phyloP scores from a whole-genome alignment of 2,888 invertebrate species.

The Capitulum mitella region DNA sequence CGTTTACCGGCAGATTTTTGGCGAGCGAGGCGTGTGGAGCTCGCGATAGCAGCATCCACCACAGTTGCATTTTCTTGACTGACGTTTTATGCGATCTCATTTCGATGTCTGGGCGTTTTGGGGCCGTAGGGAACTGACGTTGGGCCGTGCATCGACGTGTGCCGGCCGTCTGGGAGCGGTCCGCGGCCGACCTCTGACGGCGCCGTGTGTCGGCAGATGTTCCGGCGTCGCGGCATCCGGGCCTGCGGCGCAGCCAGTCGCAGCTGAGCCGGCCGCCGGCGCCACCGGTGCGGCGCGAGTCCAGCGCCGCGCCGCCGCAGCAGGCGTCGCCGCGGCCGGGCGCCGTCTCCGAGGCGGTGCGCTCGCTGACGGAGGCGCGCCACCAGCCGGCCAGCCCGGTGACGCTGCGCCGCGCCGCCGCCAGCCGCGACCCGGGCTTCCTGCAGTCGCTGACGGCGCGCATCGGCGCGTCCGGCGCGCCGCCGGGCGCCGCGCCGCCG shows the following conservation, averaged over 20 bases:
- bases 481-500: neutral
- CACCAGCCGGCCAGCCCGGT: conserved; percentile 34
- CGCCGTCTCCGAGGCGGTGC: conserved; percentile 34
- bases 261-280: neutral
- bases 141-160: neutral
- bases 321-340: conserved; percentile 28
- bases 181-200: neutral
- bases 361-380: conserved; percentile 31
- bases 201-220: neutral
- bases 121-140: no score
- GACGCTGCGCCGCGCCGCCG: conserved; percentile 27
- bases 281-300: neutral
- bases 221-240: neutral
- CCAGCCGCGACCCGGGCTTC: conserved; percentile 6
- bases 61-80: no score
- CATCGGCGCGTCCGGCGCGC: neutral
- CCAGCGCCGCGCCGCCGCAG: neutral
- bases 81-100: no score
- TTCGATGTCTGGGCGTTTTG: no score
- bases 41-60: no score
- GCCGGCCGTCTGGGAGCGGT: no score
- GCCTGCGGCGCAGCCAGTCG: neutral
- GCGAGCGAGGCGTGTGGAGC: no score
- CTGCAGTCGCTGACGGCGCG: conserved; percentile 11
- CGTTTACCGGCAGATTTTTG: no score